Base-by-base conservation (phyloP, 2,797 vertebrate species). In the Erpetoichthys calabaricus region DNA sequence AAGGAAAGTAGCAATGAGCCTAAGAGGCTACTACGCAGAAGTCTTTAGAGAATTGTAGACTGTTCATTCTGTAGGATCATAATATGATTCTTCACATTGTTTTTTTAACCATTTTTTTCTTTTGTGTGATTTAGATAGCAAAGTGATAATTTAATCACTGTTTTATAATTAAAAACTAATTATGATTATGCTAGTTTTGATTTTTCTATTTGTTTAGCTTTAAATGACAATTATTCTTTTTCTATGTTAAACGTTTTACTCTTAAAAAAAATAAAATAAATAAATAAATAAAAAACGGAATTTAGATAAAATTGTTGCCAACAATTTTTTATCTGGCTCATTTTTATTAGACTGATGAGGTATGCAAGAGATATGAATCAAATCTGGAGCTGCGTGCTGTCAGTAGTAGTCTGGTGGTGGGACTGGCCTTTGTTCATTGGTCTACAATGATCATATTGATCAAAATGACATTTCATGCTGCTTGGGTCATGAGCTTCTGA, bases 401-500 rank as follows among this genome's bases (percentile, higher is more conserved):
- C 41, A 41, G 53, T 53, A 25, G 53, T 25, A 65, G 72, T 72
- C 68, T 68, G 66, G 59, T 70, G 71, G 66, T 68, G 73, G 64
- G 68, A 59, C 76, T 73, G 62, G 65, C 72, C 70, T 75, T 62
- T 62, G 62, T 57, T 76, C 68, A 65, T 57, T 83, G 81, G 84
- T 82, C 78, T 85, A 69, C 56, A 68, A 69, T 75, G 64, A 76
- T 83, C 76, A 78, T 70, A 85, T 85, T 80, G 79, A 85, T 86
- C 81, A 84, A 78, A 73, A 66, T 84, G 84, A 80, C 78, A 80
- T 80, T 82, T 83, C 78, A 73, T 81, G 79, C 75, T 79, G 75
- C 74, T 76, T 42, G 76, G 83, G 80, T 87, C 84, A 75, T 81
- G 80, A 84, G 81, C 83, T 83, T 79, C 81, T 85, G 80, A 85